Conservation (phyloP, 2,888 invertebrate species). For the Lapara coniferarum region DNA sequence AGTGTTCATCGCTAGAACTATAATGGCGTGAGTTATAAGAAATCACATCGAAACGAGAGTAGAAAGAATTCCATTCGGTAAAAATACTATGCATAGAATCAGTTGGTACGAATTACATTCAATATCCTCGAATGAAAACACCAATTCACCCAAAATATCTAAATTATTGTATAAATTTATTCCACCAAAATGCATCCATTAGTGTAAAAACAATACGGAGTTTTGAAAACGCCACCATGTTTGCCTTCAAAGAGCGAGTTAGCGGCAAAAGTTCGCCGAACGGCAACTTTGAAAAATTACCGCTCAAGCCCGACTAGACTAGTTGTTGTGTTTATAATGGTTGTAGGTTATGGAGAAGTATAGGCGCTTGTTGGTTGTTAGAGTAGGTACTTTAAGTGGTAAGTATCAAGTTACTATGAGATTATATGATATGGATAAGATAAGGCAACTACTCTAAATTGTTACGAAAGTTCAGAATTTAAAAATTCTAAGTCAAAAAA, state of each 20-base stretch:
- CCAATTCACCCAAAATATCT: background rate
- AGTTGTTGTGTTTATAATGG: too few species aligned
- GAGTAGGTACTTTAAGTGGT: background rate
- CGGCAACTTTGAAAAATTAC: conserved; percentile 17
- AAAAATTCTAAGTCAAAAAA: too few species aligned
- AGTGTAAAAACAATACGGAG: background rate
- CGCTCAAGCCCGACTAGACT: conserved; percentile 1
- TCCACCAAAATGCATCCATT: background rate
- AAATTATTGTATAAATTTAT: background rate
- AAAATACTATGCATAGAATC: too few species aligned
- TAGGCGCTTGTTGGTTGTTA: too few species aligned
- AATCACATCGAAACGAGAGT: too few species aligned
- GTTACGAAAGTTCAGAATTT: too few species aligned
- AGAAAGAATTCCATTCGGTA: too few species aligned
- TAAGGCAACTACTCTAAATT: too few species aligned
- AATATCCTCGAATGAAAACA: background rate
- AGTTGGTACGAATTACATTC: too few species aligned
- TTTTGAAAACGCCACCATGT: conserved; percentile 2
- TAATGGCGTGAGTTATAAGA: too few species aligned
- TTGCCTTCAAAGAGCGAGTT: conserved; percentile 17
- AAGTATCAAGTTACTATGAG: background rate
- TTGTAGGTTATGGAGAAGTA: too few species aligned
- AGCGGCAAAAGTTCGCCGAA: conserved; percentile 8
- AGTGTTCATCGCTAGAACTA: too few species aligned
- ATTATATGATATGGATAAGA: background rate